Evolutionary conservation across 2,113 vertebrate genomes (phyloP).

Genomic region (Zapornia atra): DNA sequence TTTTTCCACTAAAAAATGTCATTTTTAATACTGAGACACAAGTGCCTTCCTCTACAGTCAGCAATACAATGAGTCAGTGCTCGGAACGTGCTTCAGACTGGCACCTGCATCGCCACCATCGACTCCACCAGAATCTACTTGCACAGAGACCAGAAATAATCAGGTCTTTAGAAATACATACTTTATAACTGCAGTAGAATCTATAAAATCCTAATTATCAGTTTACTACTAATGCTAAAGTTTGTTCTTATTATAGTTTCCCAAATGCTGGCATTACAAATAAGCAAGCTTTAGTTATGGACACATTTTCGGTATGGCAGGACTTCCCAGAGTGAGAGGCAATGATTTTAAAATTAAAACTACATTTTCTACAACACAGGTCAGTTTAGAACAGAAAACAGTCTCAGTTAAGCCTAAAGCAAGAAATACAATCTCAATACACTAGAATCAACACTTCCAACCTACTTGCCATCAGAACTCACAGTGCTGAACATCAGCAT

Average conservation of each 20-base stretch:
- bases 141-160: background rate
- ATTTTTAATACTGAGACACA: background rate
- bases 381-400: background rate
- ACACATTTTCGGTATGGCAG: background rate
- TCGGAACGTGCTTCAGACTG: background rate
- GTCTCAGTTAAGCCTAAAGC: background rate
- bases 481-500: background rate
- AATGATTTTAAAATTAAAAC: background rate
- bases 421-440: background rate
- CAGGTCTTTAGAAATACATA: background rate
- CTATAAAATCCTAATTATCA: background rate
- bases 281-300: background rate
- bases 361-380: background rate
- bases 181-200: background rate
- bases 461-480: background rate
- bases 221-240: background rate
- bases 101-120: background rate
- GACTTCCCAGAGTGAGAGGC: background rate
- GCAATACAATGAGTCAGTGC: background rate
- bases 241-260: background rate
- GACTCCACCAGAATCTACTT: background rate
- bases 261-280: background rate
- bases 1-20: rapidly evolving
- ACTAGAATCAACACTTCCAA: background rate
- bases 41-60: background rate